Percentiles rank a stretch among this genome's conserved stretches.
Conservation (phyloP, 2,888 invertebrate genomes). For the Chrysolina haemoptera region DNA sequence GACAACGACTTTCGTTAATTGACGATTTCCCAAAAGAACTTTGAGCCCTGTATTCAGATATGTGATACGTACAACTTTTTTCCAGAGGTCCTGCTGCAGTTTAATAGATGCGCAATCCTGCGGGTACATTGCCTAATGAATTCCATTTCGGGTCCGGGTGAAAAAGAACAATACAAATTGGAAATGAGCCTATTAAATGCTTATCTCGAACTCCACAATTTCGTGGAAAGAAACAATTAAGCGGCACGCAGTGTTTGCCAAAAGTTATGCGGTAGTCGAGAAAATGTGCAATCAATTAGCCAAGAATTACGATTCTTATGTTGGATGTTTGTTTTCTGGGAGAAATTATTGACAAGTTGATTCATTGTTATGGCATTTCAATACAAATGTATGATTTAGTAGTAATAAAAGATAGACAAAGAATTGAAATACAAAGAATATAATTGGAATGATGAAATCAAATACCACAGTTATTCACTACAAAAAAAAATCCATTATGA, state of each 20-base stretch:
- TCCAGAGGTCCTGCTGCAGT: background rate
- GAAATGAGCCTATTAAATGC: constrained; percentile 33
- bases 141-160: constrained; percentile 24
- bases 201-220: constrained; percentile 39
- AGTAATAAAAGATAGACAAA: no score
- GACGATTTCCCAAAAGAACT: no score
- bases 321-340: background rate
- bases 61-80: no score
- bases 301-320: background rate
- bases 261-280: constrained; percentile 11
- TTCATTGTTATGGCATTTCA: constrained; percentile 12
- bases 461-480: background rate
- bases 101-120: constrained; percentile 20
- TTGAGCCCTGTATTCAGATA: no score
- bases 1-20: no score
- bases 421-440: no score
- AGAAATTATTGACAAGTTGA: background rate
- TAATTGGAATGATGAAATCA: no score
- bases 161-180: constrained; percentile 36
- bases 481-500: background rate
- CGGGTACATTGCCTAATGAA: constrained; percentile 15
- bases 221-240: constrained; percentile 52
- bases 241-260: constrained; percentile 44
- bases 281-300: constrained; percentile 26
- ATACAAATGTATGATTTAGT: background rate